Conservation (phyloP, 2,888 invertebrate genomes). For the Clitarchus hookeri region DNA sequence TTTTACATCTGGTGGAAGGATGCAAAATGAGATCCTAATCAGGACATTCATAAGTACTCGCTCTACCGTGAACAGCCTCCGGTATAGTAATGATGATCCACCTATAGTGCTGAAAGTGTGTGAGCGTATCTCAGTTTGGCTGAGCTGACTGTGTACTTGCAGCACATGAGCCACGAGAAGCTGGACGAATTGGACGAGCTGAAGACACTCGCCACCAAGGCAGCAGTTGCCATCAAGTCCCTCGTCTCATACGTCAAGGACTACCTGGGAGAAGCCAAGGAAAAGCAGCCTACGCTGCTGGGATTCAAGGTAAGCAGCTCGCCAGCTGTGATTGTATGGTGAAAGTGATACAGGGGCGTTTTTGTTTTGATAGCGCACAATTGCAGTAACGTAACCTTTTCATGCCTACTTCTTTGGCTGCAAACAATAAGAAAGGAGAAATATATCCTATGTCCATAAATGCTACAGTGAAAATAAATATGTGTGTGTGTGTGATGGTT, state of each 20-base stretch:
- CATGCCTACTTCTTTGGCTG: too few relatives aligned
- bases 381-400: too few relatives aligned
- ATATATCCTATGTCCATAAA: too few relatives aligned
- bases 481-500: too few relatives aligned
- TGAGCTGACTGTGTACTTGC: constrained; percentile 28
- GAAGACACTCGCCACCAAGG: constrained; percentile 63
- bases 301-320: constrained; percentile 47
- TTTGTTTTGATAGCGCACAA: too few relatives aligned
- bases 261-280: constrained; percentile 52
- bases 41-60: too few relatives aligned
- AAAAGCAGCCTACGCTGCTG: constrained; percentile 47
- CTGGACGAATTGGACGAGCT: constrained; percentile 68
- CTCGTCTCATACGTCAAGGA: constrained; percentile 56
- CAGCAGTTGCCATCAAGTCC: constrained; percentile 64
- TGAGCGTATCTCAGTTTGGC: not conserved
- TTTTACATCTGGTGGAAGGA: too few relatives aligned
- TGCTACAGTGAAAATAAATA: too few relatives aligned
- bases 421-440: too few relatives aligned
- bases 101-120: not conserved
- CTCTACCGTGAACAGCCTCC: not conserved
- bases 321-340: too few relatives aligned
- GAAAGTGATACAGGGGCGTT: too few relatives aligned
- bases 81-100: not conserved
- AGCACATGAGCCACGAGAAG: constrained; percentile 64
- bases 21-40: too few relatives aligned